Evolutionary conservation across 2,797 vertebrate genomes (phyloP), one percentile per base, ranked within the genome.

Genomic region (Gadopsis marmoratus): DNA sequence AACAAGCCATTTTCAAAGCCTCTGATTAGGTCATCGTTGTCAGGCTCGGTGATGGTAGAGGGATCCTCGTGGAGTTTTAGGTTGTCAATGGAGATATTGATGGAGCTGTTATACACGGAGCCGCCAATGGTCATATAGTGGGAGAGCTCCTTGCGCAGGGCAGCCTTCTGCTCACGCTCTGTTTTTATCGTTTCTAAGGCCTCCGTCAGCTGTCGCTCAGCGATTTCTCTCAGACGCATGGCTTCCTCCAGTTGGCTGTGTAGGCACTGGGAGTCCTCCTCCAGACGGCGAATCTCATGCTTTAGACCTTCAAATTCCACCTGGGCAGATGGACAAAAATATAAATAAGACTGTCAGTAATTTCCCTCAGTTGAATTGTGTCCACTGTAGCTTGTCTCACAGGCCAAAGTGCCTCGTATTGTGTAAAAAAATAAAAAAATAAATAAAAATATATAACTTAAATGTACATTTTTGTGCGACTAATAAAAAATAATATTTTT

Each of bases 291-390:
- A 92, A 98, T 97, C 94, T 99, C 98, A 70, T 99, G 97, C 82
- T 99, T 99, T 39, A 99, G 95, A 73, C 97, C 97, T 94, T 99
- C 98, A 59, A 98, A 99, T 89, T 99, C 98, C 88, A 99, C 98
- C 98, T 99, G 84, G 29, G 68, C 33, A 83, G 53, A 37, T 48
- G 16, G 6, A 67, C 33, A 82, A 26, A 80, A 67, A 69, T 21
- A 45, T n/a, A 26, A 71, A 61, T 7, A 51, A 63, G 63, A 1
- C 4, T 31, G 6, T 54, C 35, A 69, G n/a, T 60, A 39, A 71
- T 31, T 71, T 54, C 5, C 60, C 12, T 59, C 2, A 12, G 43
- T 10, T 75, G 9, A 70, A 31, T 13, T 47, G 16, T 29, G 29
- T 56, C 31, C 8, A 17, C 31, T 59, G 47, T 43, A 45, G n/a